phyloP scores from a whole-genome alignment of 2,888 invertebrate genomes.

The Acrobasis suavella region DNA sequence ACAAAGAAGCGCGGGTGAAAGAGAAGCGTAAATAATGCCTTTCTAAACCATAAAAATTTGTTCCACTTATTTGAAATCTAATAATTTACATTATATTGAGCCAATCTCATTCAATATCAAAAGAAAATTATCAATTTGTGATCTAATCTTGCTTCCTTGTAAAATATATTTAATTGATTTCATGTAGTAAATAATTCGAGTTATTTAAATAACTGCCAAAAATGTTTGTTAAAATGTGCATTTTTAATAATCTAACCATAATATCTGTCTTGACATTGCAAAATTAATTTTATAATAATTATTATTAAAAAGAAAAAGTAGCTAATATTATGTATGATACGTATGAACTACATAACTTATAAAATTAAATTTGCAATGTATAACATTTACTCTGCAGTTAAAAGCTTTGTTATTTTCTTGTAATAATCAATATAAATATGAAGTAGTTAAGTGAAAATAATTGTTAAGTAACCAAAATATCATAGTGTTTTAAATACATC shows the following conservation, averaged over 20 bases:
- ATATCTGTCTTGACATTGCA: background rate
- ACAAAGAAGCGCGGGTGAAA: no score
- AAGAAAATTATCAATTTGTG: conserved; percentile 33
- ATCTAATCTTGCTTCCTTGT: conserved; percentile 38
- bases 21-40: background rate
- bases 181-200: background rate
- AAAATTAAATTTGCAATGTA: conserved; percentile 14
- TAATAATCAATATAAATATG: conserved; percentile 6
- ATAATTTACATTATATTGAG: background rate
- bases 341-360: background rate
- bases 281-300: conserved; percentile 1
- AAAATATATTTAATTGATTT: conserved; percentile 22
- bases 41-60: background rate
- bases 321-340: no score
- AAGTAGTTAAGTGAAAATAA: background rate
- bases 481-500: conserved; percentile 5
- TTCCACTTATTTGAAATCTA: background rate
- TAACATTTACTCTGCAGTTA: conserved; percentile 4
- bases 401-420: background rate
- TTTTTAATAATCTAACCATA: conserved; percentile 12
- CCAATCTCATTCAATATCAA: conserved; percentile 17
- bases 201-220: conserved; percentile 7
- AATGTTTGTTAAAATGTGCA: conserved; percentile 6
- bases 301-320: background rate
- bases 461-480: conserved; percentile 19